A percentile compares a stretch with the other conserved stretches of the same genome.
Evolutionary conservation across 2,797 vertebrate species (phyloP).

Genomic region (Myripristis jacobus): DNA sequence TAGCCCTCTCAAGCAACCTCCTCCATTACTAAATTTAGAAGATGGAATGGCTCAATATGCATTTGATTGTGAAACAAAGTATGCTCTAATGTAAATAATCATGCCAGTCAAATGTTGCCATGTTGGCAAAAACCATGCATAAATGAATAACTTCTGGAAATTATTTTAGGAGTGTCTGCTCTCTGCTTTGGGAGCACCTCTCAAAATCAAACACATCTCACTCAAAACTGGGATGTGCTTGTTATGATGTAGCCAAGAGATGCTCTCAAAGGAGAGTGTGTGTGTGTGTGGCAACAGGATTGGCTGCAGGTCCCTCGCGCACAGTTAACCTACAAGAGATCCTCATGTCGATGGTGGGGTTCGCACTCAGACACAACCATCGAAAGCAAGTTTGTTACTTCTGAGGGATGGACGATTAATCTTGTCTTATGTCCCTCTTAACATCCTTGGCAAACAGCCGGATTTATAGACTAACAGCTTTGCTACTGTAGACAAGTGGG

Average conservation of each 20-base stretch:
- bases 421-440: constrained; percentile 70
- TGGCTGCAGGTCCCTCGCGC: constrained; percentile 56
- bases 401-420: constrained; percentile 76
- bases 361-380: constrained; percentile 70
- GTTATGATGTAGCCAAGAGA: constrained; percentile 19
- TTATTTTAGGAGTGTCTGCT: constrained; percentile 34
- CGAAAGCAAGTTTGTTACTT: constrained; percentile 67
- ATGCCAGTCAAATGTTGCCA: background rate
- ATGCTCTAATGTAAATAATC: too few relatives aligned
- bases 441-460: constrained; percentile 70
- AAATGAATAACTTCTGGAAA: constrained; percentile 25
- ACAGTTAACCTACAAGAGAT: constrained; percentile 67
- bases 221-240: constrained; percentile 12
- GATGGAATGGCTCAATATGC: too few relatives aligned
- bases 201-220: constrained; percentile 31
- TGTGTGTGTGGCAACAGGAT: constrained; percentile 31
- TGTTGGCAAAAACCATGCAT: background rate
- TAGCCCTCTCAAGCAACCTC: constrained; percentile 5
- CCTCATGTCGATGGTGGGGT: constrained; percentile 73
- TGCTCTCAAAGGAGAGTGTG: constrained; percentile 40
- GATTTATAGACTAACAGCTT: constrained; percentile 75
- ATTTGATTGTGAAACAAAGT: too few relatives aligned
- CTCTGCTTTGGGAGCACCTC: constrained; percentile 31
- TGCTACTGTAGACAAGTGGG: constrained; percentile 63
- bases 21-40: background rate